Base-by-base conservation (phyloP, 2,113 vertebrate genomes). In the Colius striatus region DNA sequence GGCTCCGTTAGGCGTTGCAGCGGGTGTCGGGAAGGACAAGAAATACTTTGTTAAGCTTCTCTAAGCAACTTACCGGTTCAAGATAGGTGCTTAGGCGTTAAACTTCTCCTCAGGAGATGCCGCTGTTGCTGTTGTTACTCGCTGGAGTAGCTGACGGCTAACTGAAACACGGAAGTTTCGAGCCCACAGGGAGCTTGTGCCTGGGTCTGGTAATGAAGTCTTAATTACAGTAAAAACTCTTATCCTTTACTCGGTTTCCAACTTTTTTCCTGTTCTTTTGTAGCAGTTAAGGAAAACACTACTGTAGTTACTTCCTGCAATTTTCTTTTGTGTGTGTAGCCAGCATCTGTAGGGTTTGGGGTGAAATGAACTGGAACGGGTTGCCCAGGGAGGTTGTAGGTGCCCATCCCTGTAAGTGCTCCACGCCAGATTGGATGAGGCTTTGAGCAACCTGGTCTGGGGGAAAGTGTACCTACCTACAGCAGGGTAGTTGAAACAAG, bases 21-120 rank as follows among this genome's bases (percentile, higher is more conserved):
- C 1, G 22, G n/a, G 0, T 7, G 7, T 1, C 6, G 4, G 29
- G 4, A 2, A 34, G 23, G 2, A 26, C 16, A 1, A 47, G 66
- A 5, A 45, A 6, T 2, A 2, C 0, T 1, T 2, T 1, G 20
- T 26, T 30, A 10, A 30, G 2, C 10, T 20, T 22, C 1, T 10
- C 5, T 6, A 2, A 6, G 36, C 17, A 30, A 1, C 3, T 9
- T 6, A 0, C 0, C 16, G 25, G 32, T 18, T 20, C 9, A 5
- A 2, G 12, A 6, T 3, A 6, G 29, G 58, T 0, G 14, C 9
- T 41, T 4, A 1, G 2, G 38, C 9, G 7, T 34, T 18, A 4
- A 30, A 4, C 2, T 54, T 60, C 8, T 16, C 16, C 1, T 22
- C 15, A 6, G 72, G 66, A 67, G 61, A 4, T 6, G 55, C 14